Evolutionary conservation across 2,797 vertebrate species (phyloP).

Genomic region (Labroides dimidiatus): DNA sequence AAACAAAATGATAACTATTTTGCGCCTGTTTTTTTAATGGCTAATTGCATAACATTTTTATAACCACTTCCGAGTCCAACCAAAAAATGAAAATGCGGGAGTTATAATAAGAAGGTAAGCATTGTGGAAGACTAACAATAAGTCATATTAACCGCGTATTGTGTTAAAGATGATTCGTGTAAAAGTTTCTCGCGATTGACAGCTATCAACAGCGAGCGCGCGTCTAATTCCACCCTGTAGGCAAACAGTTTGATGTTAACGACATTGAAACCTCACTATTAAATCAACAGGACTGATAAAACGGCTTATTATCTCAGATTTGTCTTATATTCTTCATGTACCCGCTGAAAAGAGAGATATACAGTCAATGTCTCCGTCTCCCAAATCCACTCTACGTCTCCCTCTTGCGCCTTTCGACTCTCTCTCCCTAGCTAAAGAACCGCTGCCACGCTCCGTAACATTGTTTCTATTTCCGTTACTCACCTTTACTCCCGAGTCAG

Average conservation of each 20-base stretch:
- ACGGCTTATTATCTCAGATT: not conserved
- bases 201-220: conserved; percentile 62
- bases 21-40: conserved; percentile 47
- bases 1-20: conserved; percentile 60
- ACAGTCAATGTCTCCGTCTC: conserved; percentile 44
- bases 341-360: conserved; percentile 11
- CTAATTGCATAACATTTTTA: conserved; percentile 17
- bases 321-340: not conserved
- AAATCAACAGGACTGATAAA: not conserved
- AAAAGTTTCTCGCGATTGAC: conserved; percentile 61
- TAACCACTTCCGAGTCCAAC: conserved; percentile 7
- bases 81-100: not conserved
- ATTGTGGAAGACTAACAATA: not conserved
- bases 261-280: not conserved
- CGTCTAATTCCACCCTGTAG: conserved; percentile 39
- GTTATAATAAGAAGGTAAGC: no score
- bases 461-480: conserved; percentile 88
- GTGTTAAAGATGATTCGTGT: conserved; percentile 19
- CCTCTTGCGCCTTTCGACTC: conserved; percentile 76
- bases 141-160: conserved; percentile 4
- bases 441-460: conserved; percentile 73
- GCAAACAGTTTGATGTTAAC: conserved; percentile 4
- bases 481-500: conserved; percentile 85
- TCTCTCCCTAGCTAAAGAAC: conserved; percentile 52
- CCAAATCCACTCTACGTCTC: conserved; percentile 78